phyloP scores from a whole-genome alignment of 2,797 vertebrate species.

The Eulemur rubriventer region DNA sequence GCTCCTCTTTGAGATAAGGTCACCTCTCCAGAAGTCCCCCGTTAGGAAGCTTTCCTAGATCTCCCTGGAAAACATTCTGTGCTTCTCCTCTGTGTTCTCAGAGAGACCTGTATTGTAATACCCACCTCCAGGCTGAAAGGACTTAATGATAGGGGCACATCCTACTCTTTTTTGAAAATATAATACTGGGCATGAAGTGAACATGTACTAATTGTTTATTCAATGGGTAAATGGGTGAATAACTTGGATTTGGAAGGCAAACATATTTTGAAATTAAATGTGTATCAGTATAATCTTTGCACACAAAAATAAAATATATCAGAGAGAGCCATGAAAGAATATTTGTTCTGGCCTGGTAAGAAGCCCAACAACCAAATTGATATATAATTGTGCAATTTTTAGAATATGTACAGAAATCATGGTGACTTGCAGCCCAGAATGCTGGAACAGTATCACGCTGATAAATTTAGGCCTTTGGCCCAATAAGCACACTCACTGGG shows the following conservation, averaged over 20 bases:
- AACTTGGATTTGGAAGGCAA: not conserved
- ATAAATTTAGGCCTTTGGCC: slow-evolving; percentile 22
- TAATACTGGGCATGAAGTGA: not conserved
- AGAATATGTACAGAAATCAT: slow-evolving; percentile 9
- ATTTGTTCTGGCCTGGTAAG: not conserved
- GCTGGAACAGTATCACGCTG: slow-evolving; percentile 33
- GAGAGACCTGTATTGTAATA: not conserved
- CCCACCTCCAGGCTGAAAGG: not conserved
- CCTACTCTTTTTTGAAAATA: not conserved
- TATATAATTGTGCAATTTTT: slow-evolving; percentile 45
- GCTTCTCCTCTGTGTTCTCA: not conserved
- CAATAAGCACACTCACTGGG: not conserved
- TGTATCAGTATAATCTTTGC: not conserved
- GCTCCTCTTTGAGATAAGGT: not conserved
- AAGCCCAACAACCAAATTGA: not conserved
- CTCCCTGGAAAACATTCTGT: not conserved
- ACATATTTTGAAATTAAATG: slow-evolving; percentile 36
- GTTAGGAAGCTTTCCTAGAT: not conserved
- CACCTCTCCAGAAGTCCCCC: not conserved
- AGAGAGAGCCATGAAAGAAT: not conserved
- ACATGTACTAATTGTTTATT: not conserved
- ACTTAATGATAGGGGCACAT: not conserved
- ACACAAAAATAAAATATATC: not conserved
- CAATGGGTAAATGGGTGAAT: not conserved
- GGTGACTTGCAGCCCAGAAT: not conserved